A percentile compares a stretch with the other conserved stretches of the same genome.
These are phyloP conservation scores for Leptatherina wallacei DNA, from an alignment of 2,797 vertebrate species.

Conservation along the genomic window DNA sequence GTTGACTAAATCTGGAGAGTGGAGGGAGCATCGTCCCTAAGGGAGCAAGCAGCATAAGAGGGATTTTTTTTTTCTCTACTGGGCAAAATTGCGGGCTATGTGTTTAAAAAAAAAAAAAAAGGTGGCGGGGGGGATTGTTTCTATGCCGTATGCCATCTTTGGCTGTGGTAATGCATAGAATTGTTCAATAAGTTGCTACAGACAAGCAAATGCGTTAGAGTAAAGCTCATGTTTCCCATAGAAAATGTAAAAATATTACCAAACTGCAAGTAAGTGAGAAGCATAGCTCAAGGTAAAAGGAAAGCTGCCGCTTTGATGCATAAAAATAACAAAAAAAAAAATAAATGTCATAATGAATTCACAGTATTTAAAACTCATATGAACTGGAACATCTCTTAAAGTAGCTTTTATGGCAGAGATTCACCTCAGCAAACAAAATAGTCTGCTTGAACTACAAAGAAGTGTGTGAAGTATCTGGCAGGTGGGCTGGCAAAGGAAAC, in stretches of 20 bases:
- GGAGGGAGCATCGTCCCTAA: slow-evolving; percentile 11
- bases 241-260: slow-evolving; percentile 35
- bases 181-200: slow-evolving; percentile 21
- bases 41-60: slow-evolving; percentile 17
- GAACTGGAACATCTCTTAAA: slow-evolving; percentile 21
- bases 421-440: slow-evolving; percentile 38
- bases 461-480: slow-evolving; percentile 37
- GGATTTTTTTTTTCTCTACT: slow-evolving; percentile 4
- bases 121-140: not conserved
- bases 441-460: slow-evolving; percentile 28
- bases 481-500: slow-evolving; percentile 10
- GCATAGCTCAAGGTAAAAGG: slow-evolving; percentile 16
- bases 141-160: slow-evolving; percentile 9
- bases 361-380: not conserved
- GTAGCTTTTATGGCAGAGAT: slow-evolving; percentile 34
- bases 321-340: slow-evolving; percentile 39
- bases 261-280: slow-evolving; percentile 26
- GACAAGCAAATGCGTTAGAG: slow-evolving; percentile 23
- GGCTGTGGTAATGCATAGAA: not conserved
- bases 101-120: not conserved
- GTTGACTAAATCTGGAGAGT: slow-evolving; percentile 61
- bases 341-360: not conserved
- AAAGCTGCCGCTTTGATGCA: slow-evolving; percentile 33
- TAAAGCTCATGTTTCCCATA: slow-evolving; percentile 25
- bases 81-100: slow-evolving; percentile 34